A percentile compares a stretch with the other conserved stretches of the same genome.
Conservation (phyloP, 1,140 invertebrate genomes). For the Penaeus indicus region DNA sequence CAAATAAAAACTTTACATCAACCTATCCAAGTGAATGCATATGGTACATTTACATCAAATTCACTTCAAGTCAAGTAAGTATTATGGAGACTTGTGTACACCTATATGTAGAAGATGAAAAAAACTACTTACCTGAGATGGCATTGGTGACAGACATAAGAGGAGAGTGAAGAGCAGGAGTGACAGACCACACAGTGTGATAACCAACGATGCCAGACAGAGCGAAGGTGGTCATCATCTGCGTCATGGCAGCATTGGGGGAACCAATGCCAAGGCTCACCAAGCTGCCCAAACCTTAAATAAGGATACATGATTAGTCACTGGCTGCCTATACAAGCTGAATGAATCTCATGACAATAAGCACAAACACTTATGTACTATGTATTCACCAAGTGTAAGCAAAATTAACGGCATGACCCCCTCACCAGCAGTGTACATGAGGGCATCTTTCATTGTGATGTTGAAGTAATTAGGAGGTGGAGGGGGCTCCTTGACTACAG, state of each 20-base stretch:
- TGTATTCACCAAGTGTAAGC: not conserved
- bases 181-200: conserved; percentile 94
- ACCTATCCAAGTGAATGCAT: not conserved
- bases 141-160: conserved; percentile 95
- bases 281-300: conserved; percentile 77
- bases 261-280: conserved; percentile 81
- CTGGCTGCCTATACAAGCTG: no score
- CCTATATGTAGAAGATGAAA: no score
- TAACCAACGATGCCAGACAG: conserved; percentile 88
- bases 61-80: no score
- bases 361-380: not conserved
- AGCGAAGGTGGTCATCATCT: conserved; percentile 89
- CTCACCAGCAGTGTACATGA: conserved; percentile 80
- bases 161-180: conserved; percentile 89
- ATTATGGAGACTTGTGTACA: not conserved
- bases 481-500: conserved; percentile 70
- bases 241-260: conserved; percentile 86
- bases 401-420: not conserved
- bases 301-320: not conserved
- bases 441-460: conserved; percentile 77
- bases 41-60: not conserved
- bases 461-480: conserved; percentile 73
- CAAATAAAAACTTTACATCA: not conserved
- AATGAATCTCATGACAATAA: no score
- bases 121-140: conserved; percentile 78